Evolutionary conservation across 2,888 invertebrate species (phyloP), one percentile per base, ranked within the genome.

Genomic region (Rotaria sp.): DNA sequence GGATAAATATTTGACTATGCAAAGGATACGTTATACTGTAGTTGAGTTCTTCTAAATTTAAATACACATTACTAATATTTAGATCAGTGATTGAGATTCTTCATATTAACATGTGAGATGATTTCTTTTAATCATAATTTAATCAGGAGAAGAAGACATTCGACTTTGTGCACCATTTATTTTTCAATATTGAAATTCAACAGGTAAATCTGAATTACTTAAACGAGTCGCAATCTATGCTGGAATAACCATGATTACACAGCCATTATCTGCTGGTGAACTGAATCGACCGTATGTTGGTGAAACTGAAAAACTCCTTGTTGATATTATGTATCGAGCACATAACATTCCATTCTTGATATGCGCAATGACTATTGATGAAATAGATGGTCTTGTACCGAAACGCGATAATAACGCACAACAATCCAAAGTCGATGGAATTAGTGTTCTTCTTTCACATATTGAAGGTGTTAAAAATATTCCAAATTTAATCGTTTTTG

Each of bases 261-360:
- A n/a, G 35, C 84, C 84, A 30, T 84, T 84, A 30, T n/a, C 84
- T 48, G 48, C 84, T 5, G 50, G 50, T 84, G 84, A 84, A 84
- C 30, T 84, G 1, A 84, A 55, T 84, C 48, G 50, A 52, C 48
- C 48, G 13, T 48, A n/a, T 50, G 84, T 84, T 48, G 84, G 84
- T 50, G 84, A 84, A 50, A 84, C 84, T 11, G 84, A 84, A 84
- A 84, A 84, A 55, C 48, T 50, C 30, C 48, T 84, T 52, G 50
- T 48, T 50, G 84, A 84, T 50, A 84, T 84, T 21, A 84, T 84
- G 35, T 21, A 3, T 50, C 84, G 84, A 3, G 84, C 50, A 24
- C 5, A 84, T 21, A 30, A 38, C 5, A 50, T 50, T 52, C 84
- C 84, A 30, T 84, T 50, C n/a, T 52, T 84, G 35, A 50, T 84